phyloP scores from a whole-genome alignment of 2,888 invertebrate species.

The Diloba caeruleocephala region DNA sequence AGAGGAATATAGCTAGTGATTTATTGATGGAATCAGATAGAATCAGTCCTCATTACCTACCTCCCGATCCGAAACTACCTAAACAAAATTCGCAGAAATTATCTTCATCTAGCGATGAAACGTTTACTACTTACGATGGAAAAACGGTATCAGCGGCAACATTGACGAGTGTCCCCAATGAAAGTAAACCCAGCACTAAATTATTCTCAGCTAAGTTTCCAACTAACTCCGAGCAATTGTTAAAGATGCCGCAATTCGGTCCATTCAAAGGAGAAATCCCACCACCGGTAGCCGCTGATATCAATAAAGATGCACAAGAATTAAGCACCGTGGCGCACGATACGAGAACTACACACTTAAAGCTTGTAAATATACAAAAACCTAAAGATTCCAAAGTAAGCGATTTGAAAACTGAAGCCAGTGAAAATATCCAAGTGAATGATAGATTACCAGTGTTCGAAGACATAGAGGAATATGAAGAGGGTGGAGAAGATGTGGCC shows the following conservation, averaged over 20 bases:
- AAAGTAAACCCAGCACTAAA: slow-evolving; percentile 70
- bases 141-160: slow-evolving; percentile 91
- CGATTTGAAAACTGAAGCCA: slow-evolving; percentile 70
- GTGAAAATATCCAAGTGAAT: slow-evolving; percentile 63
- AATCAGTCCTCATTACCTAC: slow-evolving; percentile 92
- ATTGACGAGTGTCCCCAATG: slow-evolving; percentile 88
- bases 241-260: slow-evolving; percentile 92
- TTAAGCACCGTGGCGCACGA: slow-evolving; percentile 21
- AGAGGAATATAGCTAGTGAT: slow-evolving; percentile 85
- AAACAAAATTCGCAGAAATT: slow-evolving; percentile 85
- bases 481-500: slow-evolving; percentile 54
- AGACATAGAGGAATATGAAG: slow-evolving; percentile 50
- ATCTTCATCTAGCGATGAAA: slow-evolving; percentile 66
- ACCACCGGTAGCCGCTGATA: slow-evolving; percentile 69
- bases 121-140: slow-evolving; percentile 93
- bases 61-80: slow-evolving; percentile 89
- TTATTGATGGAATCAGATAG: slow-evolving; percentile 92
- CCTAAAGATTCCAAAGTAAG: slow-evolving; percentile 54
- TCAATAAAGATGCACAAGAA: slow-evolving; percentile 54
- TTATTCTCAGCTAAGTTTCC: slow-evolving; percentile 82
- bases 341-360: slow-evolving; percentile 74
- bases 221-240: slow-evolving; percentile 87
- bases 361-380: slow-evolving; percentile 73
- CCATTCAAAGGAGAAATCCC: slow-evolving; percentile 93
- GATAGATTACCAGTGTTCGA: slow-evolving; percentile 28